phyloP scores from a whole-genome alignment of 2,113 vertebrate genomes.

The Empidonax traillii region DNA sequence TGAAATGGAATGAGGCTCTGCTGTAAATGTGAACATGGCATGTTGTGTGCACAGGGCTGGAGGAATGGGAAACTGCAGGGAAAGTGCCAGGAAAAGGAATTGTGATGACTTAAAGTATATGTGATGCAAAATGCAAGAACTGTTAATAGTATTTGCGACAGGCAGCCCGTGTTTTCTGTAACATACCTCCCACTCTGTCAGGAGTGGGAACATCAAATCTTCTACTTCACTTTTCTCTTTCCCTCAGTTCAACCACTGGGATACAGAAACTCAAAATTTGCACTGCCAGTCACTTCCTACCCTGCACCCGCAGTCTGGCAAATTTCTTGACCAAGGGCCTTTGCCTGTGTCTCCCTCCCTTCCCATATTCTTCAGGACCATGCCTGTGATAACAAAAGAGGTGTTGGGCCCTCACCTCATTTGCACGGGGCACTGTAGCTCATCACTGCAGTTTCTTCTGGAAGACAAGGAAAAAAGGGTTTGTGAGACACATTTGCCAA shows the following conservation, averaged over 20 bases:
- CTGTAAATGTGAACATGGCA: neutral
- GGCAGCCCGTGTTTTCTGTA: neutral
- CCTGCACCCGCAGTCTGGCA: neutral
- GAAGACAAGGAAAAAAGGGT: neutral
- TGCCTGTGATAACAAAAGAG: neutral
- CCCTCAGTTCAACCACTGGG: neutral
- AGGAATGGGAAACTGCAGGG: neutral
- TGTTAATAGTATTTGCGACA: neutral
- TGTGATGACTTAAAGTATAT: neutral
- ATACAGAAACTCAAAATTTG: neutral
- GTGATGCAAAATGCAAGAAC: neutral
- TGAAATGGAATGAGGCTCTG: neutral
- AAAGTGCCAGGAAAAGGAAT: neutral
- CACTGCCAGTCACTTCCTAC: neutral
- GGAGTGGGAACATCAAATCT: neutral
- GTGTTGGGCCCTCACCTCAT: neutral
- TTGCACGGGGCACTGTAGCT: neutral
- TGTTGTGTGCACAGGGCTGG: neutral
- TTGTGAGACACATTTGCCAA: neutral
- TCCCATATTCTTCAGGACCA: neutral
- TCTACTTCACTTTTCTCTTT: neutral
- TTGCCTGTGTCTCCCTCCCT: neutral
- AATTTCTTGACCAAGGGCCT: neutral
- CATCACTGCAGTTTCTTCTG: constrained; percentile 44
- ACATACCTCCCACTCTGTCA: neutral